Conservation (phyloP, 2,888 invertebrate species). For the Cerceris rybyensis region DNA sequence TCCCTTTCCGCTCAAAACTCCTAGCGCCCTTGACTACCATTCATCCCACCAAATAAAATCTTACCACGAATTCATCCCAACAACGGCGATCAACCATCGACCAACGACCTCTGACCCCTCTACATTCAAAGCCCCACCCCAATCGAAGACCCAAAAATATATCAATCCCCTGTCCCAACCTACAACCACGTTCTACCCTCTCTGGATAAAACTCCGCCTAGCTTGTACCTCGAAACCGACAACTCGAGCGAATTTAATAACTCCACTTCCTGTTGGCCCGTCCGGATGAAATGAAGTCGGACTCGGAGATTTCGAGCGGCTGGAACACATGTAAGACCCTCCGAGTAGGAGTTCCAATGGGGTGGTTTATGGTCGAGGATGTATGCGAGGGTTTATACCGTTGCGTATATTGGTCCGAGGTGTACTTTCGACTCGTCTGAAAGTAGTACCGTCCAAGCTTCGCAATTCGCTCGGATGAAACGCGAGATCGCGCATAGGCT, state of each 20-base stretch:
- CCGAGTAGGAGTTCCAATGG: constrained; percentile 37
- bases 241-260: constrained; percentile 43
- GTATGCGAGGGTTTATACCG: neutral
- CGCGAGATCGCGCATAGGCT: constrained; percentile 22
- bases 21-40: too few relatives aligned
- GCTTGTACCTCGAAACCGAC: neutral
- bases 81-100: too few relatives aligned
- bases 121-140: too few relatives aligned
- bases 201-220: neutral
- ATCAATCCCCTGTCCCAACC: too few relatives aligned
- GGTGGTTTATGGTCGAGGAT: constrained; percentile 23
- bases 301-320: neutral
- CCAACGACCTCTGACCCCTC: too few relatives aligned
- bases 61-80: too few relatives aligned
- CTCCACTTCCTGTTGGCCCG: constrained; percentile 22
- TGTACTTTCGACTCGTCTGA: constrained; percentile 54
- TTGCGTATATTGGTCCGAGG: constrained; percentile 21
- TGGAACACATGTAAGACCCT: constrained; percentile 48
- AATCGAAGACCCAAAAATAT: too few relatives aligned
- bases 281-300: constrained; percentile 29
- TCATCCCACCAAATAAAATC: too few relatives aligned
- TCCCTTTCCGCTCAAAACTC: too few relatives aligned
- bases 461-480: constrained; percentile 42
- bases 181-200: too few relatives aligned
- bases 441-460: constrained; percentile 46